Percentiles rank a stretch among this genome's conserved stretches.
phyloP scores from a whole-genome alignment of 2,113 vertebrate genomes.

The Mesoclemmys tuberculata region DNA sequence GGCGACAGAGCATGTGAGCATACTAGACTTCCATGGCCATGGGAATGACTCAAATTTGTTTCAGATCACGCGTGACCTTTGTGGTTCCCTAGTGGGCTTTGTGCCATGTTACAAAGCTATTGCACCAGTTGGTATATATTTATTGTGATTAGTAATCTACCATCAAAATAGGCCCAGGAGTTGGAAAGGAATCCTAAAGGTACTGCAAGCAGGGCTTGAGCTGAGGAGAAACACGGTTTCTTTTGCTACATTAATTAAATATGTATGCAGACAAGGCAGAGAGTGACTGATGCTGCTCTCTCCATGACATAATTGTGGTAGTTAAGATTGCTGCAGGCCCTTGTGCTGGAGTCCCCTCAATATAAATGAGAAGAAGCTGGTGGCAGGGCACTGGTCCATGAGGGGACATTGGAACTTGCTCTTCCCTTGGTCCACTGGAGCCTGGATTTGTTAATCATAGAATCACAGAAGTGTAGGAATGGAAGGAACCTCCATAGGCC shows the following conservation, averaged over 20 bases:
- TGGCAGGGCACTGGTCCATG: not conserved
- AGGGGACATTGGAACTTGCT: not conserved
- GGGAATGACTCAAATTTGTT: not conserved
- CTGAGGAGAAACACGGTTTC: not conserved
- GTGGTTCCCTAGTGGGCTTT: not conserved
- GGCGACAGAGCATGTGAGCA: not conserved
- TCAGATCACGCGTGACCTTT: not conserved
- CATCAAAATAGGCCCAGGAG: not conserved
- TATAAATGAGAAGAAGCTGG: not conserved
- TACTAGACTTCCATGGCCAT: fast-evolving
- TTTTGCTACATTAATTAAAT: not conserved
- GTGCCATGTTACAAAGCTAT: conserved; percentile 7
- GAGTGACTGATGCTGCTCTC: not conserved
- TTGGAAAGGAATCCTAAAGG: not conserved
- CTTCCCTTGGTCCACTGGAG: not conserved
- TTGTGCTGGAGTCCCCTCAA: not conserved
- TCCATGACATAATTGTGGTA: not conserved
- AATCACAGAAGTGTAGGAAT: not conserved
- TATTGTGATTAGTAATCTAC: not conserved
- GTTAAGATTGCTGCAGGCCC: not conserved
- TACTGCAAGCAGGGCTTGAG: fast-evolving
- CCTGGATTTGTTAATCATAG: not conserved
- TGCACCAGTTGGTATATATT: conserved; percentile 12
- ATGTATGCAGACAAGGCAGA: not conserved
- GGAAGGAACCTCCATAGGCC: not conserved